Conservation (phyloP, 2,888 invertebrate species). For the Xylophagus ater region DNA sequence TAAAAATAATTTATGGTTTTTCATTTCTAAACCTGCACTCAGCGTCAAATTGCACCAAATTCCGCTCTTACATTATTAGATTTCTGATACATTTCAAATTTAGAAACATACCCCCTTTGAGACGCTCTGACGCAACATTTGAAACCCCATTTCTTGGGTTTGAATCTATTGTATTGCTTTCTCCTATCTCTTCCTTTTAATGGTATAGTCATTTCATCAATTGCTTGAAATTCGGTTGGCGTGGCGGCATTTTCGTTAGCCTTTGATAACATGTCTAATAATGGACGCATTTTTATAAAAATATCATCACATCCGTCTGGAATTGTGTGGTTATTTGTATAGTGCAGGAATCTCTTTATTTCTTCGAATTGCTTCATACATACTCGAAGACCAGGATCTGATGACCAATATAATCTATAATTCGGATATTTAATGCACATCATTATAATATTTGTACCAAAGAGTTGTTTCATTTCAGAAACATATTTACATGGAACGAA, state of each 20-base stretch:
- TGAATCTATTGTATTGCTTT: conserved; percentile 3
- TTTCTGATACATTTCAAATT: too few relatives aligned
- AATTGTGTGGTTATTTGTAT: conserved; percentile 5
- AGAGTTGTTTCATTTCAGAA: too few relatives aligned
- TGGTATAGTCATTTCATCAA: conserved; percentile 2
- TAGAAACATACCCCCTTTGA: not conserved
- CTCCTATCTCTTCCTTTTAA: conserved; percentile 3
- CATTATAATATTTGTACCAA: too few relatives aligned
- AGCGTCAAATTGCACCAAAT: conserved; percentile 5
- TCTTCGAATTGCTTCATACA: too few relatives aligned
- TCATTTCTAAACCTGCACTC: conserved; percentile 6
- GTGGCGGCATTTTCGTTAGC: conserved; percentile 2
- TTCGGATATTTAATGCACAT: too few relatives aligned
- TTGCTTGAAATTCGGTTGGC: too few relatives aligned
- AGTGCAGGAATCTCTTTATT: not conserved
- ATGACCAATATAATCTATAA: too few relatives aligned
- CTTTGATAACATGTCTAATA: conserved; percentile 1
- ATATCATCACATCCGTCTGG: conserved; percentile 3
- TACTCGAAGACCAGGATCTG: not conserved
- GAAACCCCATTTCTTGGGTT: conserved; percentile 5
- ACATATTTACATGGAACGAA: too few relatives aligned
- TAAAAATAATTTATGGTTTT: conserved; percentile 7
- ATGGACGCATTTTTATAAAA: too few relatives aligned
- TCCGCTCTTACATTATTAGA: conserved; percentile 1
- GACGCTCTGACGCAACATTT: not conserved